A percentile compares a stretch with the other conserved stretches of the same genome.
Conservation (phyloP, 2,113 vertebrate species). For the Amphiprion ocellaris region DNA sequence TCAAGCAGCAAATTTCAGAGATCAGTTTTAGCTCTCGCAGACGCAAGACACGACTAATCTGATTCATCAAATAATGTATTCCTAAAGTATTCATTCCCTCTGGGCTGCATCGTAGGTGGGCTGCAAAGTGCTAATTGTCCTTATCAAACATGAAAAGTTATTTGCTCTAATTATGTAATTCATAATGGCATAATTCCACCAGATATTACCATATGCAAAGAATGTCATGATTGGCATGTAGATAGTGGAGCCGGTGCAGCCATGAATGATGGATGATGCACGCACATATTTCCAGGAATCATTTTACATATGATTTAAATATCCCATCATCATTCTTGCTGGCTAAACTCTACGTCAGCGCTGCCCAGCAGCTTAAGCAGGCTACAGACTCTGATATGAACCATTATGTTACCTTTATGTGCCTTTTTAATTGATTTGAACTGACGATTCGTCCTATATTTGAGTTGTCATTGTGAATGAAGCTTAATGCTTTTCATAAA, state of each 20-base stretch:
- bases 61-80: constrained; percentile 44
- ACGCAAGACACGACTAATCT: constrained; percentile 33
- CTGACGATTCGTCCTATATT: no score
- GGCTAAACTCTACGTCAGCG: no score
- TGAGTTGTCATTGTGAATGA: no score
- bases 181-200: constrained; percentile 29
- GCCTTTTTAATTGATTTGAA: no score
- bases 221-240: constrained; percentile 14
- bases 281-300: not conserved
- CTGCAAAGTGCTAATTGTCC: constrained; percentile 45
- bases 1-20: constrained; percentile 41
- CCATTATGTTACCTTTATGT: no score
- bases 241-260: not conserved
- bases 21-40: constrained; percentile 14
- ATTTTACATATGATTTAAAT: constrained; percentile 16
- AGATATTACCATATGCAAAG: constrained; percentile 33
- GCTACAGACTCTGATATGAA: no score
- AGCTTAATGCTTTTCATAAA: no score
- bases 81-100: constrained; percentile 41
- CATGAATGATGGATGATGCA: not conserved
- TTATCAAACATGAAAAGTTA: constrained; percentile 46
- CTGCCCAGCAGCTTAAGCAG: not conserved
- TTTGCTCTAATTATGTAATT: constrained; percentile 58
- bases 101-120: constrained; percentile 45
- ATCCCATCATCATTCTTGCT: not conserved